Evolutionary conservation across 2,888 invertebrate species (phyloP).

Genomic region (Acronicta alni): DNA sequence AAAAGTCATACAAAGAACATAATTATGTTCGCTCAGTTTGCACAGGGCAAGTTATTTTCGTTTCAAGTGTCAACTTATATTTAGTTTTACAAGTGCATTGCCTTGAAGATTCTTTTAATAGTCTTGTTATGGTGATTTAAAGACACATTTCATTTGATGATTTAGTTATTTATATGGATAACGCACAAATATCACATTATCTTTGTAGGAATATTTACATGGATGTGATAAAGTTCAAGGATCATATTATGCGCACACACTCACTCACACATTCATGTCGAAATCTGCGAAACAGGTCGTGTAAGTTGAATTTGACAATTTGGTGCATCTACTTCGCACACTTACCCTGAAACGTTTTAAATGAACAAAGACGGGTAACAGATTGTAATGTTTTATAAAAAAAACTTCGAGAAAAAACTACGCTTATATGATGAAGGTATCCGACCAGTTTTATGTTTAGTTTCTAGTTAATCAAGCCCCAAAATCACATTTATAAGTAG

Average conservation of each 20-base stretch:
- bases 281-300: neutral
- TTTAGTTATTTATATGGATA: neutral
- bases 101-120: conserved; percentile 33
- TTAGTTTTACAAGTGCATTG: conserved; percentile 49
- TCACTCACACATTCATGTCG: neutral
- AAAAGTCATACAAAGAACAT: no score
- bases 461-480: neutral
- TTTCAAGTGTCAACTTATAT: conserved; percentile 40
- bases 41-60: conserved; percentile 41
- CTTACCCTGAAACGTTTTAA: no score
- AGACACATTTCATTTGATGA: conserved; percentile 1
- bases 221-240: neutral
- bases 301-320: no score
- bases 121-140: conserved; percentile 15
- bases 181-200: neutral
- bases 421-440: neutral
- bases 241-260: neutral
- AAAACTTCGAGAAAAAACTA: neutral
- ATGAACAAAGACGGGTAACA: no score
- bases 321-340: no score
- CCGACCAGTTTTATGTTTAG: neutral
- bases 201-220: neutral
- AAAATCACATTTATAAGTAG: neutral
- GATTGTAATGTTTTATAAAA: conserved; percentile 2
- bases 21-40: conserved; percentile 20